Evolutionary conservation across 2,888 invertebrate species (phyloP).

Genomic region (Drosophila kanekoi): DNA sequence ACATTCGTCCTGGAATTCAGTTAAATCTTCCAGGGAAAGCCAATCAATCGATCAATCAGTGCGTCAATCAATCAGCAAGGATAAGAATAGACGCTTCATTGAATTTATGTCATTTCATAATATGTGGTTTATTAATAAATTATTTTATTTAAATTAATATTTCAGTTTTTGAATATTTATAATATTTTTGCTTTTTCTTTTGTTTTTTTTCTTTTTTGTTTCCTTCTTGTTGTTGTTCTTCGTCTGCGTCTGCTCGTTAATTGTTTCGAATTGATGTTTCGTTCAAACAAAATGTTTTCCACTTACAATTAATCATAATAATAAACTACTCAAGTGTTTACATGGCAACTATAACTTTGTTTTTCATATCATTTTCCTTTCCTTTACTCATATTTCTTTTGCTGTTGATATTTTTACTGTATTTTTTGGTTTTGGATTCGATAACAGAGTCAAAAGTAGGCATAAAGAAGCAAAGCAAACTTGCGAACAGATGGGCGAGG

Average conservation of each 20-base stretch:
- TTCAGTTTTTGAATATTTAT: constrained; percentile 78
- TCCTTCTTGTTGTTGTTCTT: constrained; percentile 11
- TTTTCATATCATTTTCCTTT: too few species aligned
- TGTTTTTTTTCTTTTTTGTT: constrained; percentile 42
- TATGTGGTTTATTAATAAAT: constrained; percentile 80
- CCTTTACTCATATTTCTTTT: constrained; percentile 18
- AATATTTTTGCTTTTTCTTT: constrained; percentile 59
- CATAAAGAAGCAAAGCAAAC: constrained; percentile 36
- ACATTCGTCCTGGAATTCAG: too few species aligned
- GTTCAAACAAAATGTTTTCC: constrained; percentile 64
- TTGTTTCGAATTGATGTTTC: constrained; percentile 41
- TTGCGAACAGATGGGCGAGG: constrained; percentile 30
- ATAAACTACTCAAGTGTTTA: constrained; percentile 76
- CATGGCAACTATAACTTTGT: constrained; percentile 76
- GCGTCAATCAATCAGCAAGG: background rate
- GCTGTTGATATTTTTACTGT: constrained; percentile 3
- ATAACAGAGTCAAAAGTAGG: constrained; percentile 41
- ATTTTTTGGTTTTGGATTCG: constrained; percentile 22
- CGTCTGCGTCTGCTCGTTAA: constrained; percentile 13
- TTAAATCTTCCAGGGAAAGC: too few species aligned
- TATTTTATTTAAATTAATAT: constrained; percentile 80
- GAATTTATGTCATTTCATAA: constrained; percentile 75
- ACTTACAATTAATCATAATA: constrained; percentile 69
- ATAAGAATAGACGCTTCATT: background rate
- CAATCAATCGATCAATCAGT: background rate